Conservation (phyloP, 2,888 invertebrate genomes). For the Drosophila meridiana region DNA sequence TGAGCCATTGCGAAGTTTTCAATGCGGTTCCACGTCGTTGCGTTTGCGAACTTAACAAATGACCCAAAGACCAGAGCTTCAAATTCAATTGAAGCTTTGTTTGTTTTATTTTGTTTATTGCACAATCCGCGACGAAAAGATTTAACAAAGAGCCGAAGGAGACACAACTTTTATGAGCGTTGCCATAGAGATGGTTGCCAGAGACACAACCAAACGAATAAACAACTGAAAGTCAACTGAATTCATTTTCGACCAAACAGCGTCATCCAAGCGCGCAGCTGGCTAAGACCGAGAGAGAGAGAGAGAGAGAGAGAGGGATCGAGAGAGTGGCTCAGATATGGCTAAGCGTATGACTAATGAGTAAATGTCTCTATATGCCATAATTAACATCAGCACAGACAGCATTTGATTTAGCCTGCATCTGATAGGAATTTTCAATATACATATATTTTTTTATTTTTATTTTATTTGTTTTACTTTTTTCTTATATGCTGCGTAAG, state of each 20-base stretch:
- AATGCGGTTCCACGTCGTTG: slow-evolving; percentile 62
- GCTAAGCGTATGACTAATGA: slow-evolving; percentile 59
- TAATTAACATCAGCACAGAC: background rate
- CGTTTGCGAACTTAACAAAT: slow-evolving; percentile 12
- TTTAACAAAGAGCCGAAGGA: slow-evolving; percentile 39
- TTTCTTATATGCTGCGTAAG: slow-evolving; percentile 73
- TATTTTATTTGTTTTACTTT: slow-evolving; percentile 67
- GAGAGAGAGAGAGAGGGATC: slow-evolving; percentile 9
- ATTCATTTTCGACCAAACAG: slow-evolving; percentile 35
- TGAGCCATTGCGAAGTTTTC: slow-evolving; percentile 71
- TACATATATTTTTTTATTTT: slow-evolving; percentile 26
- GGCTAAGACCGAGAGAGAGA: slow-evolving; percentile 4
- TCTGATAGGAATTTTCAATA: background rate
- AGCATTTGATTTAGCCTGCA: background rate
- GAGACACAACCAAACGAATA: slow-evolving; percentile 82
- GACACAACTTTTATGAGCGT: slow-evolving; percentile 42
- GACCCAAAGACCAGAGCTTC: slow-evolving; percentile 18
- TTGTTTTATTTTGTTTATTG: slow-evolving; percentile 6
- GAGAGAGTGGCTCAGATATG: slow-evolving; percentile 19
- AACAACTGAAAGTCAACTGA: slow-evolving; percentile 81
- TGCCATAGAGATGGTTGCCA: slow-evolving; percentile 63
- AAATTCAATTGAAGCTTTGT: slow-evolving; percentile 25
- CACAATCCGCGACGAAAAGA: slow-evolving; percentile 13
- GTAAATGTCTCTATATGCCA: background rate
- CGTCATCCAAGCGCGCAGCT: slow-evolving; percentile 27